A percentile compares a stretch with the other conserved stretches of the same genome.
Evolutionary conservation across 2,113 vertebrate genomes (phyloP).

Genomic region (Sterrhoptilus dennistouni): DNA sequence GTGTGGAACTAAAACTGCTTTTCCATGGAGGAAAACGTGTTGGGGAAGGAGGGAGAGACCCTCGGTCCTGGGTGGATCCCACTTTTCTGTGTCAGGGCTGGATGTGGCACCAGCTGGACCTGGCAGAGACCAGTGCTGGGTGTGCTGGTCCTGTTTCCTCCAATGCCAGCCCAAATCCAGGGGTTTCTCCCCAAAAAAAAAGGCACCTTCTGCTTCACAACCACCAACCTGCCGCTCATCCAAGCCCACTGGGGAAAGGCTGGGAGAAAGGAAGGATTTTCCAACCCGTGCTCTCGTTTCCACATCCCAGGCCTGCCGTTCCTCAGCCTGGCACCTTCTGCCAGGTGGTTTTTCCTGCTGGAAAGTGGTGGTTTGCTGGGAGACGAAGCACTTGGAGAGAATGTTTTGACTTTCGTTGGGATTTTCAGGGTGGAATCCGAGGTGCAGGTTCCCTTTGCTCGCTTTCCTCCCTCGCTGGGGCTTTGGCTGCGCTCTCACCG

Average conservation of each 20-base stretch:
- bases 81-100: rapidly evolving
- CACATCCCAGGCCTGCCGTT: rapidly evolving
- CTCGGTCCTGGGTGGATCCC: rapidly evolving
- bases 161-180: background rate
- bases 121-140: background rate
- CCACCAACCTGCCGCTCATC: rapidly evolving
- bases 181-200: background rate
- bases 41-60: background rate
- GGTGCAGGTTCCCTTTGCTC: rapidly evolving
- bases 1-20: background rate
- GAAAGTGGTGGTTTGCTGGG: background rate
- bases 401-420: rapidly evolving
- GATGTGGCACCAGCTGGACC: background rate
- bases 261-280: background rate
- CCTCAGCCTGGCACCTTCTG: background rate
- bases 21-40: background rate
- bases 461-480: background rate
- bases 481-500: background rate
- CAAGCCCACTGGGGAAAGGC: background rate
- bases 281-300: rapidly evolving
- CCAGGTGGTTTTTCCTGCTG: background rate
- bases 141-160: background rate
- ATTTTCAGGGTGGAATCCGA: rapidly evolving
- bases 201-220: background rate
- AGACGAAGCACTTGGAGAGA: background rate